Evolutionary conservation across 1,140 invertebrate genomes (phyloP), one percentile per base, ranked within the genome.

Genomic region (Papilio helenus): DNA sequence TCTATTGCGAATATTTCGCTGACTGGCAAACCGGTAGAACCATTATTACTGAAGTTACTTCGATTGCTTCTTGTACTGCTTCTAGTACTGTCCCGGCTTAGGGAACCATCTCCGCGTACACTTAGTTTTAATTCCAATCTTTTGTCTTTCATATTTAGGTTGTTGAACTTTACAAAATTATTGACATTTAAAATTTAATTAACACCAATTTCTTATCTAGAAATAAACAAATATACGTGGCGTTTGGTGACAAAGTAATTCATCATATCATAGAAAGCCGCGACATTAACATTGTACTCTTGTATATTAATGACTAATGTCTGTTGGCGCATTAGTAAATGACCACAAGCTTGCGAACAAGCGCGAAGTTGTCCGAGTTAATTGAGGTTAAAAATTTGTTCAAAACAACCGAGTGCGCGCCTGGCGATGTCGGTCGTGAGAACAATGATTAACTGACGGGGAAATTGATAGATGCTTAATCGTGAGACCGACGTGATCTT

Each of bases 111-210:
- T 58, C 92, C 90, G 29, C 92, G 91, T 39, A 94, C 92, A 84
- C 92, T 94, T 44, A 94, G 84, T 71, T 90, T 94, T 42, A 94
- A 82, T 88, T 94, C 92, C 39, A 94, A 84, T 88, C 90, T 92
- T 88, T 94, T 94, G 80, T 94, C 90, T 88, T 90, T 94, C 93
- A 94, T 94, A 79, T 79, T 89, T 81, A 83, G 55, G 61, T 72
- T 68, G 81, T 51, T 49, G 34, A 72, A 78, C 76, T 65, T 61
- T 29, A 61, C 76, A 61, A 65, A 55, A 79, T 49, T 51, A 73
- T 68, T 79, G 81, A 82, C 76, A 78, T 82, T 82, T 73, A 74
- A 55, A 80, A 71, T 80, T 79, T 82, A 80, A 81, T 82, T 82
- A 81, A 61, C 79, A 79, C 46, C 61, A 29, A 68, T 29, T 68